Evolutionary conservation across 2,113 vertebrate genomes (phyloP).

Genomic region (Nannospalax galili): DNA sequence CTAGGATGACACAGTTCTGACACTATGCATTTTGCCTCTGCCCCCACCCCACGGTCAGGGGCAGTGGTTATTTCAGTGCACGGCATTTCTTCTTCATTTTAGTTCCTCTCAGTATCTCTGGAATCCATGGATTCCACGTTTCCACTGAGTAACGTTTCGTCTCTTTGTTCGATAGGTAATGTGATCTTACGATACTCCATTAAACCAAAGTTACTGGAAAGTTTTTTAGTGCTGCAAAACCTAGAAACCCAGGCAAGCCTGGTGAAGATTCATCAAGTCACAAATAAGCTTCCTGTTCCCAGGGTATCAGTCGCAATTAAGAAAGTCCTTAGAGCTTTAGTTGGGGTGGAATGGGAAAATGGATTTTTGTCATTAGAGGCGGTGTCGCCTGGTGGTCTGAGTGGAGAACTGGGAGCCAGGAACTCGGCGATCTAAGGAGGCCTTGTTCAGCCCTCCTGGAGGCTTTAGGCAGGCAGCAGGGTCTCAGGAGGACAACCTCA

Average conservation of each 20-base stretch:
- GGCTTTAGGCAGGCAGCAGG: constrained; percentile 57
- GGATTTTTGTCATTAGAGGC: constrained; percentile 76
- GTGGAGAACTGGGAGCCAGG: constrained; percentile 75
- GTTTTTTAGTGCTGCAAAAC: constrained; percentile 75
- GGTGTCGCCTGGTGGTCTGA: constrained; percentile 79
- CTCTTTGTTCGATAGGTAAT: constrained; percentile 4
- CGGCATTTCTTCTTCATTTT: not conserved
- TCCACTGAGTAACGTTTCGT: not conserved
- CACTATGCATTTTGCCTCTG: not conserved
- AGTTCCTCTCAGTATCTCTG: not conserved
- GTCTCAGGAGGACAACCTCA: constrained; percentile 72
- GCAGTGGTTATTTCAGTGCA: not conserved
- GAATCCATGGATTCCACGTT: not conserved
- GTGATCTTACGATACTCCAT: not conserved
- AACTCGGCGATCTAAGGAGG: constrained; percentile 65
- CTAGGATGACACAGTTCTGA: not conserved
- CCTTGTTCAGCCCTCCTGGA: constrained; percentile 48
- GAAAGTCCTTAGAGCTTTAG: constrained; percentile 75
- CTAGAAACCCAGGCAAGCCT: constrained; percentile 76
- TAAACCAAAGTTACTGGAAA: constrained; percentile 72
- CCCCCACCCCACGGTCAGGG: not conserved
- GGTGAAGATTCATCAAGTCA: constrained; percentile 78
- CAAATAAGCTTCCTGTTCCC: constrained; percentile 57
- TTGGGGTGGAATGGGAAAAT: constrained; percentile 75
- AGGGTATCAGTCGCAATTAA: constrained; percentile 65